A percentile compares a stretch with the other conserved stretches of the same genome.
Conservation (phyloP, 2,888 invertebrate species). For the Neria commutata region DNA sequence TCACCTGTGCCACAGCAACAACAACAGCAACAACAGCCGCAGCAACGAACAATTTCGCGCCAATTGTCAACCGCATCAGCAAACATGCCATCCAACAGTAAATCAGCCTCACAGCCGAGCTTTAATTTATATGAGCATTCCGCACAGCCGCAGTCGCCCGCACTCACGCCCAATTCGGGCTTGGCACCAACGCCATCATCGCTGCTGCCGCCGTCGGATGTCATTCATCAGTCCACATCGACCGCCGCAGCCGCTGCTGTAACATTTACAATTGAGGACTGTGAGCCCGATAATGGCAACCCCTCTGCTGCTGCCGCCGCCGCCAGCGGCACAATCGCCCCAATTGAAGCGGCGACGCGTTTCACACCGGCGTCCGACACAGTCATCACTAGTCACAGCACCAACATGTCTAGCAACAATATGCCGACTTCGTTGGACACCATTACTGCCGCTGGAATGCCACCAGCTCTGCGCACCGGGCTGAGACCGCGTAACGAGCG, state of each 20-base stretch:
- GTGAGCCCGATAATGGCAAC: conserved; percentile 34
- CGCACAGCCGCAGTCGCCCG: no score
- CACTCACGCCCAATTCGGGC: conserved; percentile 22
- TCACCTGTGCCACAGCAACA: conserved; percentile 14
- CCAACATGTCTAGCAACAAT: conserved; percentile 11
- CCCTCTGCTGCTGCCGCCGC: conserved; percentile 30
- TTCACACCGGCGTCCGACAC: conserved; percentile 24
- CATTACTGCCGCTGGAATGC: conserved; percentile 6
- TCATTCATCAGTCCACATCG: conserved; percentile 29
- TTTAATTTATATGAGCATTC: background rate
- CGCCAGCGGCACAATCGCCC: conserved; percentile 38
- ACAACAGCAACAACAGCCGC: conserved; percentile 4
- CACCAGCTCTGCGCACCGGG: conserved; percentile 42
- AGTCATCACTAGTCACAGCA: conserved; percentile 21
- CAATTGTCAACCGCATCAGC: background rate
- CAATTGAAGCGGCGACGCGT: conserved; percentile 38
- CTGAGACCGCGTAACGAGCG: conserved; percentile 50
- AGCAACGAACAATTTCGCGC: background rate
- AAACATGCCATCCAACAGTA: background rate
- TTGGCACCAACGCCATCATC: conserved; percentile 24
- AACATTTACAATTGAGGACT: conserved; percentile 40
- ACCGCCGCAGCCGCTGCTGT: conserved; percentile 30
- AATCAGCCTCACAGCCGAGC: background rate
- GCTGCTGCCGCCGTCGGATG: conserved; percentile 30
- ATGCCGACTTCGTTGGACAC: conserved; percentile 1